phyloP scores from a whole-genome alignment of 2,113 vertebrate genomes.

The Passer montanus region DNA sequence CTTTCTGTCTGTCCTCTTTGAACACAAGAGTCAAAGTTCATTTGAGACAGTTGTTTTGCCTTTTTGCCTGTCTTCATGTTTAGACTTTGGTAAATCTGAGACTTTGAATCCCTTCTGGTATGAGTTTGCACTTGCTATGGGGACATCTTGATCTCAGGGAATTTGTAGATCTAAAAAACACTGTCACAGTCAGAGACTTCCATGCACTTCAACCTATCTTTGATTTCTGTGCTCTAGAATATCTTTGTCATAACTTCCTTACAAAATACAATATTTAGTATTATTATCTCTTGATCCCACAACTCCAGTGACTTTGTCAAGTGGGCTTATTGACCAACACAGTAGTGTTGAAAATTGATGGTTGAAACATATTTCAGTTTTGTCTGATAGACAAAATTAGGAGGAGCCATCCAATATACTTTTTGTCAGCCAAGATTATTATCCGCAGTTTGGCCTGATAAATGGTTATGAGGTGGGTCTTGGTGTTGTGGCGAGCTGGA shows the following conservation, averaged over 20 bases:
- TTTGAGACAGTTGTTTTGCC: neutral
- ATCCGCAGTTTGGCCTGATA: neutral
- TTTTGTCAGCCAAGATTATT: neutral
- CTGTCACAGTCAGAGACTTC: neutral
- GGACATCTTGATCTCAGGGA: neutral
- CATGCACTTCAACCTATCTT: neutral
- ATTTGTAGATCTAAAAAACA: neutral
- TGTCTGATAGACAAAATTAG: neutral
- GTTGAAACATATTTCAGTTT: neutral
- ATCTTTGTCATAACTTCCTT: neutral
- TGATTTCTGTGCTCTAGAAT: neutral
- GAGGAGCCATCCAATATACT: neutral
- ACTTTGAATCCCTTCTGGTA: neutral
- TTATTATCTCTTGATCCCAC: neutral
- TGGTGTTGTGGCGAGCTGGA: fast-evolving
- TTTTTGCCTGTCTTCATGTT: neutral
- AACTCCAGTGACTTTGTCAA: neutral
- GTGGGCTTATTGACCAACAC: neutral
- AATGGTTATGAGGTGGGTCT: neutral
- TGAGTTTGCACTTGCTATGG: neutral
- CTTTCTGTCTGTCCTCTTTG: neutral
- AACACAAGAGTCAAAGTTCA: neutral
- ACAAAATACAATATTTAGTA: neutral
- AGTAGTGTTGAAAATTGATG: neutral
- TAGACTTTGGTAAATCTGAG: neutral